A percentile compares a stretch with the other conserved stretches of the same genome.
These are phyloP conservation scores for Scaptomyza flava DNA, from an alignment of 2,888 invertebrate species.

Conservation along the genomic window DNA sequence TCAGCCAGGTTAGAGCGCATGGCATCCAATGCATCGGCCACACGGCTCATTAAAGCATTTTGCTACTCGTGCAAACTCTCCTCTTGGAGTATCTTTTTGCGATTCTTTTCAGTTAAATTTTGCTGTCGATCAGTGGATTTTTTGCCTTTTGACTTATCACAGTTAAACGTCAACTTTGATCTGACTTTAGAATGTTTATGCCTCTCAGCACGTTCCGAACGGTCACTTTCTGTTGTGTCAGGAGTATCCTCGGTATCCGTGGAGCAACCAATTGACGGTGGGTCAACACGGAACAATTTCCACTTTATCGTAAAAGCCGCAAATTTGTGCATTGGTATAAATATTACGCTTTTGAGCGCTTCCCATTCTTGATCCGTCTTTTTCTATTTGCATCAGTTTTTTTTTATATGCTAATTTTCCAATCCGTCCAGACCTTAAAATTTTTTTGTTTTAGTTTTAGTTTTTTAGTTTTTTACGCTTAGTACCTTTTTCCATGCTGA, in stretches of 20 bases:
- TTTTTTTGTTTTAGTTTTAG: too few species aligned
- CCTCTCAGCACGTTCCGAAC: not conserved
- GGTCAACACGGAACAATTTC: not conserved
- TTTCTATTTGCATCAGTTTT: constrained; percentile 5
- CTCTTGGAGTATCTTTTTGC: not conserved
- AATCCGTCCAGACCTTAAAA: constrained; percentile 13
- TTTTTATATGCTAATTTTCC: constrained; percentile 3
- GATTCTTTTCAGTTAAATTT: too few species aligned
- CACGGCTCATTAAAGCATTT: constrained; percentile 8
- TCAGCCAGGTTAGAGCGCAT: constrained; percentile 3
- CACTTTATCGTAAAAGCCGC: constrained; percentile 2
- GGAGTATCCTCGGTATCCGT: not conserved
- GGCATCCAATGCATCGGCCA: constrained; percentile 11
- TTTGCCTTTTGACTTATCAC: not conserved
- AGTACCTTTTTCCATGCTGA: constrained; percentile 6
- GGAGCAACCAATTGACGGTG: not conserved
- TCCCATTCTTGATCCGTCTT: not conserved
- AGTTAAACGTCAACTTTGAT: not conserved
- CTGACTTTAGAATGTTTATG: not conserved
- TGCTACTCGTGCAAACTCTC: constrained; percentile 3
- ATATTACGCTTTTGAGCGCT: not conserved
- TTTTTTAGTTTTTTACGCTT: not conserved
- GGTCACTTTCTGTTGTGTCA: not conserved
- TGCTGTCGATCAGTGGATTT: not conserved
- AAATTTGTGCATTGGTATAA: constrained; percentile 7